Evolutionary conservation across 2,888 invertebrate species (phyloP).

Genomic region (Cenopis cana): DNA sequence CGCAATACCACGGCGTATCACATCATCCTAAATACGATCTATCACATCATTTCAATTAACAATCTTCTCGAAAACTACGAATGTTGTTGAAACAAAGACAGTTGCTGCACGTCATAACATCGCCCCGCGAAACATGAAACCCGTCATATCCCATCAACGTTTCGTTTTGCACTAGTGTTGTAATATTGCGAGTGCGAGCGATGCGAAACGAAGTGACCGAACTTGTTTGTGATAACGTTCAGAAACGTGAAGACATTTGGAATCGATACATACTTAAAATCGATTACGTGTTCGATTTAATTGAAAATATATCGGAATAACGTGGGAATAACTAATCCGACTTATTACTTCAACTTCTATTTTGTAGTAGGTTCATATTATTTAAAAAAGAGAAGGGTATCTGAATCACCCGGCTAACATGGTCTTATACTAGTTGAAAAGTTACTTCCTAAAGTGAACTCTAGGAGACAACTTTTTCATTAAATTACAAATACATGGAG

Average conservation of each 20-base stretch:
- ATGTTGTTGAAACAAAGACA: constrained; percentile 80
- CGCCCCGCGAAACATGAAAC: constrained; percentile 65
- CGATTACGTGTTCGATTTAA: neutral
- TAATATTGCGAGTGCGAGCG: constrained; percentile 45
- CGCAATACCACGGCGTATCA: constrained; percentile 61
- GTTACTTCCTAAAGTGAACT: neutral
- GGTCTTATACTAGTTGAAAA: neutral
- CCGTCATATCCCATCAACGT: constrained; percentile 60
- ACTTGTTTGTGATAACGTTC: constrained; percentile 42
- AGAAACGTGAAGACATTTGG: constrained; percentile 22
- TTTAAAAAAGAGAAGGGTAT: neutral
- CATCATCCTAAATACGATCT: constrained; percentile 59
- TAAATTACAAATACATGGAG: constrained; percentile 65
- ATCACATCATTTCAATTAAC: constrained; percentile 73
- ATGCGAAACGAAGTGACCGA: constrained; percentile 31
- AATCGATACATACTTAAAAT: constrained; percentile 15
- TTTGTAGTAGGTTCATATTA: neutral
- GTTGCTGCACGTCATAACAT: constrained; percentile 84
- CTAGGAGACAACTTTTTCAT: constrained; percentile 44
- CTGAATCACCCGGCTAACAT: neutral
- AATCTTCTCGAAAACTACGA: constrained; percentile 62
- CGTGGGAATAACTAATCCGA: neutral
- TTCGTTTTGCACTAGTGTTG: constrained; percentile 60
- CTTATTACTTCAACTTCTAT: neutral
- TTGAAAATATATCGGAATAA: neutral